Evolutionary conservation across 2,888 invertebrate genomes (phyloP).

Genomic region (Lydus trimaculatus): DNA sequence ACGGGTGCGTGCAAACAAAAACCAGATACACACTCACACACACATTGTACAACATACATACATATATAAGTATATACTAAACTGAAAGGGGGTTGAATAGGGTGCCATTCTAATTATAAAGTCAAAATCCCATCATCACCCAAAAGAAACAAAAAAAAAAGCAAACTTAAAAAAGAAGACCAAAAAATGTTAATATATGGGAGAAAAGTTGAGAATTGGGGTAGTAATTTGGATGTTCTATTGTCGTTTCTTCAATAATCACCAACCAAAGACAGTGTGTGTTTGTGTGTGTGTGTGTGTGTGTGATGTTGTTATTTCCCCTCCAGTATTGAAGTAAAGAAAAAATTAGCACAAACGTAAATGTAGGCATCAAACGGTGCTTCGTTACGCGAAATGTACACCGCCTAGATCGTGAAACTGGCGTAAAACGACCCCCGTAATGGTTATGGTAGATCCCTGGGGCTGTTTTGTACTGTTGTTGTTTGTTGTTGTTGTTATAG

Average conservation of each 20-base stretch:
- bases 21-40: slow-evolving; percentile 8
- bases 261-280: background rate
- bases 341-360: slow-evolving; percentile 40
- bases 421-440: slow-evolving; percentile 44
- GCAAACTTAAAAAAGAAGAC: background rate
- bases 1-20: slow-evolving; percentile 55
- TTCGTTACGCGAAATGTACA: slow-evolving; percentile 33
- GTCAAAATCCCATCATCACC: slow-evolving; percentile 55
- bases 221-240: background rate
- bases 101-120: slow-evolving; percentile 58
- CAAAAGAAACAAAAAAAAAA: background rate
- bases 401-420: slow-evolving; percentile 33
- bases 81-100: slow-evolving; percentile 36
- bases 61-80: background rate
- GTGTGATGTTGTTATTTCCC: background rate
- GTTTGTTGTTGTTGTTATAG: slow-evolving; percentile 31
- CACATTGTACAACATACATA: background rate
- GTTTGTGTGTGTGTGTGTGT: no score
- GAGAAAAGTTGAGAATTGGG: background rate
- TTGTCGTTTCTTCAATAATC: background rate
- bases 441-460: slow-evolving; percentile 47
- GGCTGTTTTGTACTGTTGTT: slow-evolving; percentile 34
- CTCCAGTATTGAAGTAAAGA: slow-evolving; percentile 18
- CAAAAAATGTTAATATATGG: slow-evolving; percentile 22
- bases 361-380: slow-evolving; percentile 43